Conservation (phyloP, 1,140 invertebrate species). For the Stegodyphus dumicola region DNA sequence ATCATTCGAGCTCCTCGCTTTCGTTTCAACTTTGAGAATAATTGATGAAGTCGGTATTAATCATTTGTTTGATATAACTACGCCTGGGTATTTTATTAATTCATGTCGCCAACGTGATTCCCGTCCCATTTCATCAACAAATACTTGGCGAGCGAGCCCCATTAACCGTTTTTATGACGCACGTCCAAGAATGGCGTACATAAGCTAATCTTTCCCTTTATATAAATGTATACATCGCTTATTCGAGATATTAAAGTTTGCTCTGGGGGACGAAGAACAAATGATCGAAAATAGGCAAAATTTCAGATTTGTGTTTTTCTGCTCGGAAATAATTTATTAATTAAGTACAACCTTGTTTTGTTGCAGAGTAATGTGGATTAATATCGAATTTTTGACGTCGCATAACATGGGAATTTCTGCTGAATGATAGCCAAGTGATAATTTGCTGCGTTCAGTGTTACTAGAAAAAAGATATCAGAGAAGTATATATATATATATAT, state of each 20-base stretch:
- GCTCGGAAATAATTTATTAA: conserved; percentile 44
- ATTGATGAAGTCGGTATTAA: conserved; percentile 61
- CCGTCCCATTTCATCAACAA: conserved; percentile 58
- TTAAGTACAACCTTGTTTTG: conserved; percentile 1
- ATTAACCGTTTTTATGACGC: conserved; percentile 60
- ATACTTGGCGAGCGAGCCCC: conserved; percentile 48
- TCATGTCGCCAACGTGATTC: conserved; percentile 58
- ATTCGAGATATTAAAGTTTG: not conserved
- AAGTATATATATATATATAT: no score
- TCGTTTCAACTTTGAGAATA: conserved; percentile 60
- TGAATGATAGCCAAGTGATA: no score
- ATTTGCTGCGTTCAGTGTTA: no score
- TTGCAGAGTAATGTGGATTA: no score
- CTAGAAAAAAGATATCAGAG: no score
- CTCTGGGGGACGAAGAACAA: conserved; percentile 22
- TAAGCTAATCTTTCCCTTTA: conserved; percentile 14
- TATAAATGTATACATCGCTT: not conserved
- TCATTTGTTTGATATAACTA: conserved; percentile 61
- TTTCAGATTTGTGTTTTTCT: conserved; percentile 28
- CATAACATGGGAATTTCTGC: no score
- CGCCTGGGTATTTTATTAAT: conserved; percentile 59
- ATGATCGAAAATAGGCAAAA: conserved; percentile 29
- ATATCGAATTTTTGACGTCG: no score
- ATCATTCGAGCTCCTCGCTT: conserved; percentile 54
- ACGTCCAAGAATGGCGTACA: conserved; percentile 11